Conservation (phyloP, 2,797 vertebrate genomes). For the Clarias platycephalus region DNA sequence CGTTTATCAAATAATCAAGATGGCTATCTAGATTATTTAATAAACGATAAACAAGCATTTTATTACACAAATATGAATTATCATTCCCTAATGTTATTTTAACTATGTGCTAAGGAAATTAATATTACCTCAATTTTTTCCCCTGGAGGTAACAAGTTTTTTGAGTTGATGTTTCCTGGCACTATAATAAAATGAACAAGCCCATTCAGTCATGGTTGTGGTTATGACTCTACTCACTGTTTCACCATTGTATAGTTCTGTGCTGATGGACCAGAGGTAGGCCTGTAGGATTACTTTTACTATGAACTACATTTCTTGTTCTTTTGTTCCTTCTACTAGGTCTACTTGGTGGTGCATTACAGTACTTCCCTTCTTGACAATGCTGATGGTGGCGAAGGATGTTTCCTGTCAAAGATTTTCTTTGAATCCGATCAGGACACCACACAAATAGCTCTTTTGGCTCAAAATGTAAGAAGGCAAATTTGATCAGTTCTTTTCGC, state of each 20-base stretch:
- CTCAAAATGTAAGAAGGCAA: slow-evolving; percentile 77
- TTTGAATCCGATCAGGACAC: slow-evolving; percentile 75
- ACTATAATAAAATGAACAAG: background rate
- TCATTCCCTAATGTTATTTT: background rate
- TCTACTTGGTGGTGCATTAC: background rate
- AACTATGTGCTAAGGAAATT: background rate
- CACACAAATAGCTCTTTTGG: slow-evolving; percentile 78
- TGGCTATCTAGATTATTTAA: background rate
- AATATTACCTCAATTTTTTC: background rate
- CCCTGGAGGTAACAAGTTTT: background rate
- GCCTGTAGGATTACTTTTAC: background rate
- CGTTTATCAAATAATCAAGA: no score
- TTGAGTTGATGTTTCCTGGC: background rate
- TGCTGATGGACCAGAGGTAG: background rate
- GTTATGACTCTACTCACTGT: background rate
- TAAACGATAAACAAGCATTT: background rate
- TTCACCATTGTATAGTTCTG: background rate
- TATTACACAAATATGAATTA: background rate
- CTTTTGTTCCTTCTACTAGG: background rate
- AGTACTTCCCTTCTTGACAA: background rate
- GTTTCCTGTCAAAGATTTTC: background rate
- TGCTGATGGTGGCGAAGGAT: background rate
- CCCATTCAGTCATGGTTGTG: background rate
- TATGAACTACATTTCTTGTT: background rate
- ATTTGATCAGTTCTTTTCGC: slow-evolving; percentile 78